phyloP scores from a whole-genome alignment of 2,888 invertebrate species.

The Drosophila neutralis region DNA sequence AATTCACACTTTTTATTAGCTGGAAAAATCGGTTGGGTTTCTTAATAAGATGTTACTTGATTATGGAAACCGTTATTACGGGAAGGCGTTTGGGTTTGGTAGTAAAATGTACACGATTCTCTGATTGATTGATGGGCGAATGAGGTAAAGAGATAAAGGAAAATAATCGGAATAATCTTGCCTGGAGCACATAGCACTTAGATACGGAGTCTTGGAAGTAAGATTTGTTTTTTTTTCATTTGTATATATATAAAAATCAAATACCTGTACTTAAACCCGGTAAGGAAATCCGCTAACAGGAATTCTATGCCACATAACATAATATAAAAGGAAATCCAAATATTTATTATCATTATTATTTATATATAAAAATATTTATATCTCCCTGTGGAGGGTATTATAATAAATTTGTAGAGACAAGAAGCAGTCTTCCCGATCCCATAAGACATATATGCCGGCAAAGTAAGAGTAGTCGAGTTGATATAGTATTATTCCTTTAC shows the following conservation, averaged over 20 bases:
- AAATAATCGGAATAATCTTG: background rate
- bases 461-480: background rate
- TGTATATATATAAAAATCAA: too few relatives aligned
- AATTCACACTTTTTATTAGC: slow-evolving; percentile 45
- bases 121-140: background rate
- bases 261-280: background rate
- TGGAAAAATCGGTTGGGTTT: background rate
- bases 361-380: background rate
- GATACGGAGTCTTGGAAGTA: background rate
- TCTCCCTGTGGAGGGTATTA: background rate
- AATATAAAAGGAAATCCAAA: rapidly evolving
- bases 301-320: background rate
- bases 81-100: background rate
- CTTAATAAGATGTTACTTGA: background rate
- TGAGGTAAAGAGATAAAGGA: background rate
- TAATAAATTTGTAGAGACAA: background rate
- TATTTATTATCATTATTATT: too few relatives aligned
- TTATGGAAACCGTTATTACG: background rate
- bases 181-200: background rate
- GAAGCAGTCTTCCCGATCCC: background rate
- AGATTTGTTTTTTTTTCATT: background rate
- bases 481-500: too few relatives aligned
- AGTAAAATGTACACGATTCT: background rate
- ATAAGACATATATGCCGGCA: background rate
- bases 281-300: background rate